Evolutionary conservation across 2,888 invertebrate species (phyloP).

Genomic region (Sinohyriopsis cumingii): DNA sequence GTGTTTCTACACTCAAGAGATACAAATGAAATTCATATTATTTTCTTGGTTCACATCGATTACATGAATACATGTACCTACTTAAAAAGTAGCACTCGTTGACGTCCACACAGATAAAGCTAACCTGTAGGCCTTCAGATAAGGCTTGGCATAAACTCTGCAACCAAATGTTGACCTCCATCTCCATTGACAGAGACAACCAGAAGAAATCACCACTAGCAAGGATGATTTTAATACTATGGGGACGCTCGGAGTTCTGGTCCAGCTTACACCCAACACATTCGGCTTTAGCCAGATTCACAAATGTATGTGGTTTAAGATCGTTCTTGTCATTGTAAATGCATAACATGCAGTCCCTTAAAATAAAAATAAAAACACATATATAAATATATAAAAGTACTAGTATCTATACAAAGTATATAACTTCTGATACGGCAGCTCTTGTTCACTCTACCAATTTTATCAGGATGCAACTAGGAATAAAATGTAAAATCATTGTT

Average conservation of each 20-base stretch:
- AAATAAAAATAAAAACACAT: slow-evolving; percentile 15
- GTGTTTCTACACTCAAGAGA: too few species aligned
- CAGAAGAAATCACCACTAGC: slow-evolving; percentile 76
- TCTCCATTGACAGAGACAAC: slow-evolving; percentile 88
- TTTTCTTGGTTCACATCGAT: too few species aligned
- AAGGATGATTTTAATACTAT: slow-evolving; percentile 88
- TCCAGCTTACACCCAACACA: slow-evolving; percentile 86
- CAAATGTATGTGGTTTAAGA: slow-evolving; percentile 79
- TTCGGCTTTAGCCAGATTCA: slow-evolving; percentile 78
- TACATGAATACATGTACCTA: too few species aligned
- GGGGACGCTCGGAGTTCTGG: slow-evolving; percentile 82
- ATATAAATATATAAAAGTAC: too few species aligned
- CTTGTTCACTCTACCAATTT: too few species aligned
- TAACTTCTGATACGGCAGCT: too few species aligned
- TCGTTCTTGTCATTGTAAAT: slow-evolving; percentile 81
- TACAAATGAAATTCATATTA: too few species aligned
- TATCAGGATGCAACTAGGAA: too few species aligned
- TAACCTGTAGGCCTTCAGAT: slow-evolving; percentile 66
- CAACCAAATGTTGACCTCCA: slow-evolving; percentile 89
- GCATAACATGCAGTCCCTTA: slow-evolving; percentile 86
- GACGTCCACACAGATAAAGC: too few species aligned
- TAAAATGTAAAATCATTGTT: too few species aligned
- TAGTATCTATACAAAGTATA: too few species aligned
- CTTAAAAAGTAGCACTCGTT: too few species aligned
- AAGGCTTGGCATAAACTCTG: slow-evolving; percentile 79